Conservation (phyloP, 2,797 vertebrate species). For the Tachyglossus aculeatus region DNA sequence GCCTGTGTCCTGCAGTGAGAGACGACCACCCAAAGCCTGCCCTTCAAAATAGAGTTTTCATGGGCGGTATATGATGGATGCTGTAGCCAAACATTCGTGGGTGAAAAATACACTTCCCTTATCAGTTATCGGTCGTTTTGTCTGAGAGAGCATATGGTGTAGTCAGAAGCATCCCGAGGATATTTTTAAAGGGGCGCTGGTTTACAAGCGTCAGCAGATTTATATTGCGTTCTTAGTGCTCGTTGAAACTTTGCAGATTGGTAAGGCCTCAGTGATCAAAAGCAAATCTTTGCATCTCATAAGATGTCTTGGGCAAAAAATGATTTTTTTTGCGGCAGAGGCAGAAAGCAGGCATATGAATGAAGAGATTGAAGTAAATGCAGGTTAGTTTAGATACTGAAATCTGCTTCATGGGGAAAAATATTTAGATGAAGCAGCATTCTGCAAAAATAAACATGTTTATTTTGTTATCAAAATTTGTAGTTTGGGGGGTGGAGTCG, state of each 20-base stretch:
- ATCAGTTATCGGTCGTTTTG: too few species aligned
- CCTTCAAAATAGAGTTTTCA: too few species aligned
- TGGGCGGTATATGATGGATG: too few species aligned
- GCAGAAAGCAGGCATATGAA: not conserved
- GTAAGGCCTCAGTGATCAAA: not conserved
- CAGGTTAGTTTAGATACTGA: not conserved
- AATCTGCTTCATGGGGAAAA: not conserved
- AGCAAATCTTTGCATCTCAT: not conserved
- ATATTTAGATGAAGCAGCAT: not conserved
- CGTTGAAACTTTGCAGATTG: constrained; percentile 19
- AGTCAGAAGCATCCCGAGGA: too few species aligned
- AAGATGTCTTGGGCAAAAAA: rapidly evolving
- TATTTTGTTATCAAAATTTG: not conserved
- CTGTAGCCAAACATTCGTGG: too few species aligned
- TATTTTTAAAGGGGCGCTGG: too few species aligned
- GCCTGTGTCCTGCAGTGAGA: too few species aligned
- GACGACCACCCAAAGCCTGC: too few species aligned
- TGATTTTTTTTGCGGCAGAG: not conserved
- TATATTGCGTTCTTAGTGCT: too few species aligned
- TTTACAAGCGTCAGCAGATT: too few species aligned
- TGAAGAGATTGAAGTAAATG: not conserved
- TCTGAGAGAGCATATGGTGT: too few species aligned
- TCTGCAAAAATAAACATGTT: not conserved
- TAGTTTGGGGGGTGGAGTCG: not conserved
- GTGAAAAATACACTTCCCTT: too few species aligned